Evolutionary conservation across 2,113 vertebrate species (phyloP), one percentile per base, ranked within the genome.

Genomic region (Chlorodrepanis virens): DNA sequence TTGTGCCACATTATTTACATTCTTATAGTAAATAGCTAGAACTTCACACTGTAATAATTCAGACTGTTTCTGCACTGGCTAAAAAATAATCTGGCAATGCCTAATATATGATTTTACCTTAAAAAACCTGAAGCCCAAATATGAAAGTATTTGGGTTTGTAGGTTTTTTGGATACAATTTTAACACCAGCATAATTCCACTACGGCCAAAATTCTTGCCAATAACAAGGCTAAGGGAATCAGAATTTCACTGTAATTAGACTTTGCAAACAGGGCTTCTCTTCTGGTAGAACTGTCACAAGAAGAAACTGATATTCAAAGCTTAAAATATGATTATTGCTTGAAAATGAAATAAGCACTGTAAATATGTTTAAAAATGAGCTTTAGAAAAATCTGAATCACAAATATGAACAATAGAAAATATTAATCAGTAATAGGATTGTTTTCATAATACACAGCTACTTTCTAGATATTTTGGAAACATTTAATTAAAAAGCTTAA

Each of bases 1-100:
- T 96, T 86, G 93, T 97, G 97, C 88, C 95, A 97, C 23, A 14
- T 96, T 97, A 97, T 98, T 98, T 98, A 98, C 86, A 97, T 97
- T 97, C 95, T 88, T 95, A 96, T 45, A 96, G 96, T 93, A 98
- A 98, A 97, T 93, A 97, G 97, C 97, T 96, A 97, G 94, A 97
- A 97, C 94, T 94, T 96, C 87, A 97, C 90, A 75, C 93, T 91
- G 91, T 74, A 96, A 96, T 96, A 91, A 71, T 87, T 93, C 93
- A 95, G 90, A 67, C 82, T 85, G 93, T 76, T 96, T 95, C 91
- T 94, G 93, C 90, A 97, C 85, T 96, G 95, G 86, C 74, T 94
- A 82, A 90, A 97, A 95, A 95, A 87, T 79, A 92, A 90, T 86
- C 63, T 96, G 92, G 94, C 94, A 96, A 93, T 64, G 79, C 42